These are phyloP conservation scores for Drosophila nr. fundita DNA, from an alignment of 2,888 invertebrate genomes.

Conservation along the genomic window DNA sequence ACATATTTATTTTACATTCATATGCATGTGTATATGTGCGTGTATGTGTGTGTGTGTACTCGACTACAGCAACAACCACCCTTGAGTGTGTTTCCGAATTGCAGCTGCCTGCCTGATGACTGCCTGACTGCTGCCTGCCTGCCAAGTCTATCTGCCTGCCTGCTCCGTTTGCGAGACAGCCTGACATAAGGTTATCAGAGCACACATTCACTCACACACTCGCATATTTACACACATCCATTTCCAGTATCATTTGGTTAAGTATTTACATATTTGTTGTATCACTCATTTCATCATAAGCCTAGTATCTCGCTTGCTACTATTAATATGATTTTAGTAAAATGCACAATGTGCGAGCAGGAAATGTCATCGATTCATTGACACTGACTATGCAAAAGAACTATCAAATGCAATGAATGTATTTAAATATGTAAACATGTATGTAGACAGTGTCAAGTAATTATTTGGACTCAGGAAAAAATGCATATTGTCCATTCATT, in stretches of 20 bases:
- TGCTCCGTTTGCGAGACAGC: conserved; percentile 26
- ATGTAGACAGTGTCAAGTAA: not conserved
- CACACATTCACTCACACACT: conserved; percentile 23
- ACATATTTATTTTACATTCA: conserved; percentile 8
- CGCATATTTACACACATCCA: not conserved
- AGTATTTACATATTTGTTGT: conserved; percentile 1
- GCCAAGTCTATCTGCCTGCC: conserved; percentile 11
- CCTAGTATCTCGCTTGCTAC: not conserved
- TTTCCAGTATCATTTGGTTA: conserved; percentile 3
- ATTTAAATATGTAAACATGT: not conserved
- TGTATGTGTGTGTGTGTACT: not conserved
- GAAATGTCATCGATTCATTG: not conserved
- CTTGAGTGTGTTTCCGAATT: conserved; percentile 38
- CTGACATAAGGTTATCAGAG: conserved; percentile 66
- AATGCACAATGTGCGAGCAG: not conserved
- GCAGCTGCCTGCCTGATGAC: conserved; percentile 54
- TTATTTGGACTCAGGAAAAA: not conserved
- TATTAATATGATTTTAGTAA: conserved; percentile 2
- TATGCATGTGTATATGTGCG: not conserved
- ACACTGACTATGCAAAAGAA: not conserved
- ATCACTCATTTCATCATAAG: conserved; percentile 17
- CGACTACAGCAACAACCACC: conserved; percentile 39
- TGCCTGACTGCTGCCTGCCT: conserved; percentile 27
- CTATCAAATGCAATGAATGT: not conserved
- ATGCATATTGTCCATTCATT: not conserved